Evolutionary conservation across 2,888 invertebrate species (phyloP).

Genomic region (Hemistola chrysoprasaria): DNA sequence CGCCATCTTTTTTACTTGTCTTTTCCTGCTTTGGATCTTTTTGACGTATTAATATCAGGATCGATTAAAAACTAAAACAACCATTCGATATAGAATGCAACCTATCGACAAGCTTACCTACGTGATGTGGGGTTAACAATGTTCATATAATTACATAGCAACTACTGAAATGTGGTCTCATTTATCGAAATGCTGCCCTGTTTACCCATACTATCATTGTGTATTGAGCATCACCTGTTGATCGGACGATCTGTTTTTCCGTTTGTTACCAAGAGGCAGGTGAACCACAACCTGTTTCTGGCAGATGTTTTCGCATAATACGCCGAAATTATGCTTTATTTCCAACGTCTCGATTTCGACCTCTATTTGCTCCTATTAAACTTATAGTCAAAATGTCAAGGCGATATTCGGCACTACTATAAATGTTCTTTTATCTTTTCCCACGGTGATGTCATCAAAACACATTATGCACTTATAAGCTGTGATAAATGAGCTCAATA

Average conservation of each 20-base stretch:
- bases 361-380: slow-evolving; percentile 26
- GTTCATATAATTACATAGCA: slow-evolving; percentile 15
- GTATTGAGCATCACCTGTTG: slow-evolving; percentile 53
- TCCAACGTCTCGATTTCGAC: slow-evolving; percentile 16
- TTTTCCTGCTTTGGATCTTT: no score
- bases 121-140: slow-evolving; percentile 9
- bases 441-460: slow-evolving; percentile 1
- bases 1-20: no score
- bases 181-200: slow-evolving; percentile 17
- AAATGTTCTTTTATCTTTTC: slow-evolving; percentile 8
- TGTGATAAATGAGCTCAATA: not conserved
- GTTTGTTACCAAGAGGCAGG: slow-evolving; percentile 65
- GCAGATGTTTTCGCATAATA: slow-evolving; percentile 55
- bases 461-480: no score
- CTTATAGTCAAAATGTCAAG: slow-evolving; percentile 28
- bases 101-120: not conserved
- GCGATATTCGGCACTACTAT: slow-evolving; percentile 8
- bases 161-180: slow-evolving; percentile 11
- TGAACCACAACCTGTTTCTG: slow-evolving; percentile 46
- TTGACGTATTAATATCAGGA: no score
- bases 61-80: no score
- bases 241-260: slow-evolving; percentile 49
- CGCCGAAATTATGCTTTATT: slow-evolving; percentile 21
- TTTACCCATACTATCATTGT: slow-evolving; percentile 28
- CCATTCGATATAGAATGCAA: no score